phyloP scores from a whole-genome alignment of 2,888 invertebrate genomes.

The Rhyacophila evoluta region DNA sequence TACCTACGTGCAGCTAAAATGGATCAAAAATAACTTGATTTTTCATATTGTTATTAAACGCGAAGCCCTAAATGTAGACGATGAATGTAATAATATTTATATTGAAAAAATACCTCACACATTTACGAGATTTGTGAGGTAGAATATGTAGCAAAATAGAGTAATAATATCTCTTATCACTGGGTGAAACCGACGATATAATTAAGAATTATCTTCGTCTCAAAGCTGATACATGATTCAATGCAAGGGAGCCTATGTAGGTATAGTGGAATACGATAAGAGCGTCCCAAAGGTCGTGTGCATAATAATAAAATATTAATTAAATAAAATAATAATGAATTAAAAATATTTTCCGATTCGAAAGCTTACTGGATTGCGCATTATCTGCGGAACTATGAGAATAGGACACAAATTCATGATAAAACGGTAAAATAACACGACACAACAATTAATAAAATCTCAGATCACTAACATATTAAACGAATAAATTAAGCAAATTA shows the following conservation, averaged over 20 bases:
- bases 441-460: background rate
- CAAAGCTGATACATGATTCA: slow-evolving; percentile 11
- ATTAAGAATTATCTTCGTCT: slow-evolving; percentile 38
- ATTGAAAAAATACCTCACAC: too few species aligned
- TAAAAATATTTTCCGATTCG: slow-evolving; percentile 6
- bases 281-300: slow-evolving; percentile 39
- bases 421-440: background rate
- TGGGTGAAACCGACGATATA: background rate
- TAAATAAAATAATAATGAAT: slow-evolving; percentile 6
- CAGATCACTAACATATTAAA: background rate
- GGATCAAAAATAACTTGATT: too few species aligned
- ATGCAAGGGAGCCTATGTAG: background rate
- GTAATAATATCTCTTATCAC: slow-evolving; percentile 33
- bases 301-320: slow-evolving; percentile 17
- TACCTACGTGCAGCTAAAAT: too few species aligned
- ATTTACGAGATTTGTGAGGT: background rate
- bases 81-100: too few species aligned
- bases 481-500: slow-evolving; percentile 5
- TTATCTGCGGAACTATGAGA: background rate
- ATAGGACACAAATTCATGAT: background rate
- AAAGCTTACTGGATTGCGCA: background rate
- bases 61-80: too few species aligned
- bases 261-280: slow-evolving; percentile 34
- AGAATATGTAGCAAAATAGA: background rate
- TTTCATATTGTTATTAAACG: too few species aligned